These are phyloP conservation scores for Corvus hawaiiensis DNA, from an alignment of 2,113 vertebrate genomes.

Conservation along the genomic window DNA sequence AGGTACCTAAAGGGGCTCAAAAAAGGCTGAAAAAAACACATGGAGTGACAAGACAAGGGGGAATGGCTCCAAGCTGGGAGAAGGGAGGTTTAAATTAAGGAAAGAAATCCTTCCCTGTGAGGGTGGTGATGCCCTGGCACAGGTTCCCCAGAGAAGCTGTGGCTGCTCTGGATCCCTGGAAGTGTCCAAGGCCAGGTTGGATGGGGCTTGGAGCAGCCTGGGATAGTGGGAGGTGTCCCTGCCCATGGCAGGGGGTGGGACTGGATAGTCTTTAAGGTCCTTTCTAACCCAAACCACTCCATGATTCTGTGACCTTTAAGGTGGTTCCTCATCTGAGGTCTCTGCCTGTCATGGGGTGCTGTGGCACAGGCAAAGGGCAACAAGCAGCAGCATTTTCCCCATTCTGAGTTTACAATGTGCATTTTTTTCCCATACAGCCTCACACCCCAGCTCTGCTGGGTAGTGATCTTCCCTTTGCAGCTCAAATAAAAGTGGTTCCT, in stretches of 20 bases:
- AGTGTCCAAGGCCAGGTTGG: neutral
- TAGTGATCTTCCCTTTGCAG: neutral
- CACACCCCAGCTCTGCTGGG: neutral
- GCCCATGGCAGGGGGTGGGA: accelerated
- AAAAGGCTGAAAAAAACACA: neutral
- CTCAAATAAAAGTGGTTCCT: neutral
- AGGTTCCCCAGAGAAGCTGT: neutral
- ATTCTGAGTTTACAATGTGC: neutral
- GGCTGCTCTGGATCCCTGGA: neutral
- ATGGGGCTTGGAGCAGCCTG: accelerated
- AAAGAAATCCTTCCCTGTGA: neutral
- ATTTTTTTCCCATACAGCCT: neutral
- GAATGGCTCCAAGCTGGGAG: neutral
- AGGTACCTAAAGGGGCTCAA: neutral
- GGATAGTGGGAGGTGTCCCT: accelerated
- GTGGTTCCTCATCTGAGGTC: neutral
- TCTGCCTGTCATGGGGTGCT: neutral
- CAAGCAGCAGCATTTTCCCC: neutral
- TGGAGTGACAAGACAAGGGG: neutral
- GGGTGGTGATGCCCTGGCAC: accelerated
- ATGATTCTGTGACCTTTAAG: neutral
- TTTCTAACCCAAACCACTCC: neutral
- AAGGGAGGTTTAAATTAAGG: neutral
- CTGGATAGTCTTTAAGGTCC: accelerated
- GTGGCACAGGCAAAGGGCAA: neutral